Base-by-base conservation (phyloP, 2,888 invertebrate genomes). In the Notocelia uddmanniana region DNA sequence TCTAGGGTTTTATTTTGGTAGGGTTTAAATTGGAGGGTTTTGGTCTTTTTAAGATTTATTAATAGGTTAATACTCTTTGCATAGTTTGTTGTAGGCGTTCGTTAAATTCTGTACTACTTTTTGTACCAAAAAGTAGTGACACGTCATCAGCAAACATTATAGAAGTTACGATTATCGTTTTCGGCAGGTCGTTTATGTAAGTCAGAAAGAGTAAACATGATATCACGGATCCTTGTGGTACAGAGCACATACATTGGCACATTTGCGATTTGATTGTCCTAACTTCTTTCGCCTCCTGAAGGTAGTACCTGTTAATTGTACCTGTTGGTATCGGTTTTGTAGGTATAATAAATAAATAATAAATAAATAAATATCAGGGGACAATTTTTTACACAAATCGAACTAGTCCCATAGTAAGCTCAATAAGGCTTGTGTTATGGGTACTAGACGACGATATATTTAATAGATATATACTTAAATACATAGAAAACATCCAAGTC, bases 221-320 rank as follows among this genome's bases (percentile, higher is more conserved):
- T 45, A 45, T 45, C 45, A 45, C 45, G 45, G 45, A 45, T 45
- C 45, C 45, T 45, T 45, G 45, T 45, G 45, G 45, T 3, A 45
- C 45, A 45, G 45, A 45, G 15, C 45, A 45, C 15, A n/a, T 45
- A 45, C 15, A 15, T 45, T 45, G 45, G 45, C 15, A 45, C 45
- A 45, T 45, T 45, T 45, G 45, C 15, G 45, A 45, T 45, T 3
- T 45, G 15, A 45, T 45, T 45, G 45, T 13, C 45, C 45, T 45
- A 45, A 45, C 45, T 9, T 45, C 10, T 15, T 45, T 45, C 15
- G 45, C 3, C 45, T 45, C 45, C 45, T 45, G 45, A 45, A 15
- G 13, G 45, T 45, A 45, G 45, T 45, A 45, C n/a, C n/a, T 11
- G 13, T n/a, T 45, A 45, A n/a, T 45, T 45, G 45, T 15, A 45